Evolutionary conservation across 2,888 invertebrate genomes (phyloP).

Genomic region (Nudaria mundana): DNA sequence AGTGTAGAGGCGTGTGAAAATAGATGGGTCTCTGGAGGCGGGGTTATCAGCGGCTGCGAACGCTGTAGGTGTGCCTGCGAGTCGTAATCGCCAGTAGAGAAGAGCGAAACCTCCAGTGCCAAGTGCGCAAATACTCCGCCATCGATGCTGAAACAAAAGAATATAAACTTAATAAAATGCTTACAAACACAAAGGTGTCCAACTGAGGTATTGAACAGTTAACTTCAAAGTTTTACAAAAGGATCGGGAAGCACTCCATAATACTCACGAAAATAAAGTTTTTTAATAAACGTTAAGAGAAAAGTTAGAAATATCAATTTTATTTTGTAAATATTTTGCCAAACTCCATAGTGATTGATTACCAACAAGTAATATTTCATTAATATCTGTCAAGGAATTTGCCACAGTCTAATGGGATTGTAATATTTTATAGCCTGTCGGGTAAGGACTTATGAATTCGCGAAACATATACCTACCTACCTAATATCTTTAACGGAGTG

Average conservation of each 20-base stretch:
- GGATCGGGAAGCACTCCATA: constrained; percentile 33
- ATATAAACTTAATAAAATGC: constrained; percentile 18
- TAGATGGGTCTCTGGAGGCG: constrained; percentile 91
- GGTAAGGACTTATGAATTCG: constrained; percentile 18
- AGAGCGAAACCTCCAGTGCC: constrained; percentile 85
- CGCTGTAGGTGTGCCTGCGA: constrained; percentile 87
- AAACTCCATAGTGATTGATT: constrained; percentile 66
- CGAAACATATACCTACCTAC: no score
- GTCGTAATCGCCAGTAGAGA: constrained; percentile 87
- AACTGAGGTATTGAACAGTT: constrained; percentile 28
- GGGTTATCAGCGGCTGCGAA: constrained; percentile 98
- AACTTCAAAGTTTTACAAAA: constrained; percentile 28
- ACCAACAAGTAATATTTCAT: constrained; percentile 66
- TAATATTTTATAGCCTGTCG: constrained; percentile 40
- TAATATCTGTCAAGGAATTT: constrained; percentile 73
- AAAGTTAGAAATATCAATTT: constrained; percentile 43
- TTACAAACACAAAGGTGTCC: constrained; percentile 17
- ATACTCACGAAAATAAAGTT: constrained; percentile 36
- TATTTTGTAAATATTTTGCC: constrained; percentile 50
- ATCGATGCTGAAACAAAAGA: constrained; percentile 84
- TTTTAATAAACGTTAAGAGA: constrained; percentile 38
- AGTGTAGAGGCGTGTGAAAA: constrained; percentile 91
- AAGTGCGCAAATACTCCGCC: constrained; percentile 86
- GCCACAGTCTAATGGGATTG: constrained; percentile 55
- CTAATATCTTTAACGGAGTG: background rate